Conservation (phyloP, 1,140 invertebrate species). For the Zaprionus ornatus region DNA sequence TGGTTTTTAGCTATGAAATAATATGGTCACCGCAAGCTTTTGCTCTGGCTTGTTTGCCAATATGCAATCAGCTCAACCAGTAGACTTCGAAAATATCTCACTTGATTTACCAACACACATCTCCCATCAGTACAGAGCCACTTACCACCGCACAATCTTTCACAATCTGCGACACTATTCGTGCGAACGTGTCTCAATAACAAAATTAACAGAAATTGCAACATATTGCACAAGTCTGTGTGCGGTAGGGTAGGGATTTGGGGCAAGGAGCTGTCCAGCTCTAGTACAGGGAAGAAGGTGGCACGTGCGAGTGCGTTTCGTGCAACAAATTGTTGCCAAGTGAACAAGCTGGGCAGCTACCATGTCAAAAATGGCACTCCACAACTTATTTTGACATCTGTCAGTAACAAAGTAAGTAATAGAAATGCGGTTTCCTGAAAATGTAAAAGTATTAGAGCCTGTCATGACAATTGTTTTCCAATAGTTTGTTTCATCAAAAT, state of each 20-base stretch:
- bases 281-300: slow-evolving; percentile 7
- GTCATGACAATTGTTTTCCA: neutral
- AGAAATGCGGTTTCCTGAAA: neutral
- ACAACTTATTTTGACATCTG: slow-evolving; percentile 43
- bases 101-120: slow-evolving; percentile 28
- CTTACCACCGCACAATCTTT: slow-evolving; percentile 44
- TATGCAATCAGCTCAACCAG: slow-evolving; percentile 25
- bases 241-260: neutral
- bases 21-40: slow-evolving; percentile 73
- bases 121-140: neutral
- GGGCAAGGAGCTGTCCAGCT: neutral
- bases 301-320: slow-evolving; percentile 29
- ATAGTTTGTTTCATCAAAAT: neutral
- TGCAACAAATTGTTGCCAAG: slow-evolving; percentile 66
- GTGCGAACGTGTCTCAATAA: slow-evolving; percentile 77
- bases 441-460: too few species aligned
- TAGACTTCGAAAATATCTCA: slow-evolving; percentile 11
- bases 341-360: slow-evolving; percentile 42
- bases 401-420: slow-evolving; percentile 24
- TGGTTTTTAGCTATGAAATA: slow-evolving; percentile 51
- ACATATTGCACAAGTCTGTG: slow-evolving; percentile 60
- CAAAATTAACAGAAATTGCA: slow-evolving; percentile 81
- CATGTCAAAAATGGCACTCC: slow-evolving; percentile 57
- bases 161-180: slow-evolving; percentile 69
- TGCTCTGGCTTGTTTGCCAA: slow-evolving; percentile 72